Evolutionary conservation across 1,140 invertebrate species (phyloP).

Genomic region (Pseudobourletiella spinata): DNA sequence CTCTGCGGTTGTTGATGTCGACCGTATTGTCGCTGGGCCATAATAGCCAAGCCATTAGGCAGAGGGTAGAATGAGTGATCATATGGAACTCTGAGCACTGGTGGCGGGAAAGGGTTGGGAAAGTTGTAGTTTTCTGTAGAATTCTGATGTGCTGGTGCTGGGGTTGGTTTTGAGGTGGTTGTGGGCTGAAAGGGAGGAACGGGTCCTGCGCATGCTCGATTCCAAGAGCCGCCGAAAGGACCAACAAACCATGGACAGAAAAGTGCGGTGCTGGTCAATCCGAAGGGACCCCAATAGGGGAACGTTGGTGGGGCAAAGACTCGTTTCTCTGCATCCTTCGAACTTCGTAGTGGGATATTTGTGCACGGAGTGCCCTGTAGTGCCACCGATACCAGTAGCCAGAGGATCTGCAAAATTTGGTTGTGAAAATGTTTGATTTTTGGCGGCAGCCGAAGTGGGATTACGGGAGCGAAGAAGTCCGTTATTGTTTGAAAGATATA

Average conservation of each 20-base stretch:
- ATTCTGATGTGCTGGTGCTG: not conserved
- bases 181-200: slow-evolving; percentile 1
- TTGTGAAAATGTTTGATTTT: no score
- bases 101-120: not conserved
- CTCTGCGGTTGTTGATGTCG: no score
- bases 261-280: not conserved
- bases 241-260: slow-evolving; percentile 5
- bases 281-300: slow-evolving; percentile 8
- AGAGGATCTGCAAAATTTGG: no score
- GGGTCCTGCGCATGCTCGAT: slow-evolving; percentile 12
- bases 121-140: not conserved
- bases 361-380: no score
- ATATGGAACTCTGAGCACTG: not conserved
- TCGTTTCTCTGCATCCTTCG: not conserved
- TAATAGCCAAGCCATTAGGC: no score
- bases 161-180: not conserved
- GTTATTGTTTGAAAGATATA: no score
- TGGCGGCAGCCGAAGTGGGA: no score
- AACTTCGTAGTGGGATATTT: no score
- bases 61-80: not conserved
- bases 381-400: no score
- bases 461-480: no score
- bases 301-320: not conserved
- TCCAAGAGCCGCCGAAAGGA: not conserved
- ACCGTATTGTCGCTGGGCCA: no score